Percentiles rank a stretch among this genome's conserved stretches.
Conservation (phyloP, 2,797 vertebrate species). For the Syngnathus rostellatus region DNA sequence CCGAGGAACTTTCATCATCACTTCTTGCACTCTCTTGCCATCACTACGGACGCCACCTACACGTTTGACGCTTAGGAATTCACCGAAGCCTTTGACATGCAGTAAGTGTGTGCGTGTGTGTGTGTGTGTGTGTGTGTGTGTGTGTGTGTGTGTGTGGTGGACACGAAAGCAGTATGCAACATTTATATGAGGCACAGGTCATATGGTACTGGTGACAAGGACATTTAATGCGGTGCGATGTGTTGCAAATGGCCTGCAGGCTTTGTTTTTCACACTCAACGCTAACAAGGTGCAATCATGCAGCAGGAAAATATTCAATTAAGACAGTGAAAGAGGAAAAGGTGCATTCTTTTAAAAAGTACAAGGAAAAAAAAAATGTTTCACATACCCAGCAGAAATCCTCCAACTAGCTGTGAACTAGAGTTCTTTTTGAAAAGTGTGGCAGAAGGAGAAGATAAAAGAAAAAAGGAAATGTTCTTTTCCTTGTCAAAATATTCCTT, state of each 20-base stretch:
- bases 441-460: neutral
- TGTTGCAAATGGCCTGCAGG: slow-evolving; percentile 20
- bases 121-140: neutral
- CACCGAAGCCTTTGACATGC: slow-evolving; percentile 48
- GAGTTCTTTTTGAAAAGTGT: neutral
- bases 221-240: neutral
- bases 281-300: slow-evolving; percentile 19
- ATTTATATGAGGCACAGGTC: slow-evolving; percentile 11
- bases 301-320: neutral
- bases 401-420: neutral
- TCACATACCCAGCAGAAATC: neutral
- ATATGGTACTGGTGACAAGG: neutral
- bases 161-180: slow-evolving; percentile 53
- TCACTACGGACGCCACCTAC: slow-evolving; percentile 47
- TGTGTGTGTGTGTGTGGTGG: neutral
- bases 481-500: neutral
- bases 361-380: too few relatives aligned
- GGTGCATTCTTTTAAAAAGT: neutral
- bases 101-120: too few relatives aligned
- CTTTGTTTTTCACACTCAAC: slow-evolving; percentile 3
- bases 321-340: neutral
- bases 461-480: too few relatives aligned
- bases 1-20: slow-evolving; percentile 21
- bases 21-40: slow-evolving; percentile 23
- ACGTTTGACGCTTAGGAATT: slow-evolving; percentile 33